Base-by-base conservation (phyloP, 2,888 invertebrate genomes). In the Augochlorella aurata region DNA sequence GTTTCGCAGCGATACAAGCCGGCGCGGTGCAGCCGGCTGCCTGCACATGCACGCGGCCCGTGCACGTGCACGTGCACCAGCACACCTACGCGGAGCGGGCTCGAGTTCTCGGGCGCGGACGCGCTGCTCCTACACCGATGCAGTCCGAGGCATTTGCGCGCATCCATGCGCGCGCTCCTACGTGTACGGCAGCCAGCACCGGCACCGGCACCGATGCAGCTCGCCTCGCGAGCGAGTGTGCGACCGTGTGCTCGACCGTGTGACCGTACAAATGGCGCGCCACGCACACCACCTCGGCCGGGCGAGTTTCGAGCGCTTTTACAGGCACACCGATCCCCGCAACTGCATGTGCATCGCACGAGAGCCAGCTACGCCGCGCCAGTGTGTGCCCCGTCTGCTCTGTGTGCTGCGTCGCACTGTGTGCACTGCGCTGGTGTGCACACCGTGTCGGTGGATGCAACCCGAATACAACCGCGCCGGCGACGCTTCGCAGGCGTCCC, bases 121-220 rank as follows among this genome's bases (percentile, higher is more conserved):
- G 21, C 54, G 54, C 54, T 38, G 38, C 7, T 54, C 21, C 54
- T 12, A 54, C 54, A 45, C 71, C 67, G 67, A 71, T 71, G 71
- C 71, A 71, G 71, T n/a, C 58, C 82, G 77, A 70, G 79, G 81
- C 79, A 81, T 86, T 86, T 79, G 86, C 76, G 84, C 79, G 81
- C 86, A 86, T 79, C 82, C 84, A 86, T 86, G 85, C 86, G 81
- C 86, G 79, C 80, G 74, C 78, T 84, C 79, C 82, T 81, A 81
- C 81, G 38, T 69, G 52, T 67, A 77, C 38, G 38, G 38, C 38
- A 38, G 38, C 38, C 38, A 38, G 38, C 38, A 29, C 29, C 29
- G 29, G 38, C 44, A 52, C 54, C 38, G 63, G 50, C 69, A 38
- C 9, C 18, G 61, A 70, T 12, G 63, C 63, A 45, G 63, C 63